A percentile compares a stretch with the other conserved stretches of the same genome.
Conservation (phyloP, 2,113 vertebrate species). For the Brachyhypopomus occidentalis region DNA sequence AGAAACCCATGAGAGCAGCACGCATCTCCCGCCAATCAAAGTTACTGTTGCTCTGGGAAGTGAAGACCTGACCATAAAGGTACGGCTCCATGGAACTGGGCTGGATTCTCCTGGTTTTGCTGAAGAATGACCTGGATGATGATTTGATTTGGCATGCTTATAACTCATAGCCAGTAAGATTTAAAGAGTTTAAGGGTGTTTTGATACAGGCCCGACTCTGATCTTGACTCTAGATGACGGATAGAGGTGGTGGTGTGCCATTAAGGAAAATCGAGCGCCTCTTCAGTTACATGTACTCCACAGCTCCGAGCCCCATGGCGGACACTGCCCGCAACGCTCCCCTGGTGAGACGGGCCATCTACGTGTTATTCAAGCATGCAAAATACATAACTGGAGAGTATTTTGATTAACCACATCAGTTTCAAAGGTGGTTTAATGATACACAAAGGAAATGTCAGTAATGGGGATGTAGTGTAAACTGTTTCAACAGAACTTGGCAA, state of each 20-base stretch:
- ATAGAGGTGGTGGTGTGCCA: constrained; percentile 93
- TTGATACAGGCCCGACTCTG: not conserved
- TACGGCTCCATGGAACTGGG: constrained; percentile 46
- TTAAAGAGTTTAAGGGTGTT: not conserved
- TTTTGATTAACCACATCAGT: not conserved
- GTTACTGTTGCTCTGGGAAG: constrained; percentile 87
- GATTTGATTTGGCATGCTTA: not conserved
- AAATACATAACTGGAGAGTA: not conserved
- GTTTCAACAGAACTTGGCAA: constrained; percentile 11
- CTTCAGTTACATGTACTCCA: constrained; percentile 97
- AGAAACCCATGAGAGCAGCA: constrained; percentile 86
- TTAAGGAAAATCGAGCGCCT: constrained; percentile 89
- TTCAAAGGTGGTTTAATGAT: not conserved
- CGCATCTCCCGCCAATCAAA: constrained; percentile 83
- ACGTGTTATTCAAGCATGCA: not conserved
- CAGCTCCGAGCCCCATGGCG: constrained; percentile 85
- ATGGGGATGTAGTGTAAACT: not conserved
- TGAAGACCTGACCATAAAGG: constrained; percentile 97
- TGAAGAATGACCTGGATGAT: not conserved
- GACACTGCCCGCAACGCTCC: constrained; percentile 86
- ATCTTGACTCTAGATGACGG: constrained; percentile 81
- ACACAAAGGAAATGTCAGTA: not conserved
- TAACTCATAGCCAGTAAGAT: not conserved
- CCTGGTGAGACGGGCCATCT: constrained; percentile 77
- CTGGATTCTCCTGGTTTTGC: not conserved